Evolutionary conservation across 2,888 invertebrate genomes (phyloP).

Genomic region (Eupithecia centaureata): DNA sequence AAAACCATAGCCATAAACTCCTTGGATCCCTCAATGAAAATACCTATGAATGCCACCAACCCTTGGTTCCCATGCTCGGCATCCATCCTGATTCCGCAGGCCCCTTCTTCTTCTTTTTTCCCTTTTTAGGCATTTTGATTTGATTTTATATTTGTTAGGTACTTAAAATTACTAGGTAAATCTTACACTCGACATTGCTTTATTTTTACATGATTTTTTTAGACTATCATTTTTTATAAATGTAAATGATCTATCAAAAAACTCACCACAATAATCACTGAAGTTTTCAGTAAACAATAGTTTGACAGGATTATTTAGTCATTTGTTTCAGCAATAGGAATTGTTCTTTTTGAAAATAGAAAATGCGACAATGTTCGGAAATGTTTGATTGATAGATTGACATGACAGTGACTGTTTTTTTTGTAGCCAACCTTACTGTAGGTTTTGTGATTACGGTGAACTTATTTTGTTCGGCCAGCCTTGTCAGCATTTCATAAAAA

Average conservation of each 20-base stretch:
- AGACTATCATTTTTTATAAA: constrained; percentile 8
- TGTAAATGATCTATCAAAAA: constrained; percentile 54
- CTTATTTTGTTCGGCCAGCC: too few relatives aligned
- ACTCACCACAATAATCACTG: constrained; percentile 55
- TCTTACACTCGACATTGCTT: constrained; percentile 67
- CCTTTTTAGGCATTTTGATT: constrained; percentile 68
- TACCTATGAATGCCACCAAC: constrained; percentile 49
- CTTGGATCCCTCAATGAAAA: not conserved
- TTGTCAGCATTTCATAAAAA: too few relatives aligned
- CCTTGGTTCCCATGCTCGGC: constrained; percentile 78
- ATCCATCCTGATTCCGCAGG: constrained; percentile 78
- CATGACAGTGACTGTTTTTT: constrained; percentile 12
- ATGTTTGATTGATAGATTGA: not conserved
- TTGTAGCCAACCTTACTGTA: too few relatives aligned
- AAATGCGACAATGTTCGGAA: not conserved
- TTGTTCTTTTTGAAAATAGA: constrained; percentile 12
- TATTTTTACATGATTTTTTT: not conserved
- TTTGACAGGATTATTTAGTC: constrained; percentile 21
- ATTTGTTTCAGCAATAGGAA: constrained; percentile 6
- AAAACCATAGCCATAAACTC: not conserved
- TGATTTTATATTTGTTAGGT: constrained; percentile 39
- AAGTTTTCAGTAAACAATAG: constrained; percentile 26
- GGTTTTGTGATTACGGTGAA: too few relatives aligned
- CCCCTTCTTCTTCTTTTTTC: constrained; percentile 69
- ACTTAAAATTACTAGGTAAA: constrained; percentile 51